A percentile compares a stretch with the other conserved stretches of the same genome.
Evolutionary conservation across 2,888 invertebrate genomes (phyloP).

Genomic region (Teinopalpus imperialis): DNA sequence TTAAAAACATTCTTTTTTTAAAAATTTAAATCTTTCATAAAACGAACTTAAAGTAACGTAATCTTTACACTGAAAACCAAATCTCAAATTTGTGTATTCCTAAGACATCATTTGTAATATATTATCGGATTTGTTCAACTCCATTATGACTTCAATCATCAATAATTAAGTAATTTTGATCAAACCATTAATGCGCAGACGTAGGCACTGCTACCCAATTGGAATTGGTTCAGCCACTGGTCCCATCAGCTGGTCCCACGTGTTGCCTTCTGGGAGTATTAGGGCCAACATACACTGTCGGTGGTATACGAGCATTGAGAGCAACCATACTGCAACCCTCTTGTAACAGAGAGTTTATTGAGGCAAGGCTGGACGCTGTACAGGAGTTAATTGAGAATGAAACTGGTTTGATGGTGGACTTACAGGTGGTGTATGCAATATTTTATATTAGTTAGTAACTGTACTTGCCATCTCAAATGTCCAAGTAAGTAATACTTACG

Average conservation of each 20-base stretch:
- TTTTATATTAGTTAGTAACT: no score
- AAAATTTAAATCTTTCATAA: no score
- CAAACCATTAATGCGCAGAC: slow-evolving; percentile 86
- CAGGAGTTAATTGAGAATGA: slow-evolving; percentile 88
- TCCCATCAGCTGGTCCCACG: slow-evolving; percentile 65
- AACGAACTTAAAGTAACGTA: no score
- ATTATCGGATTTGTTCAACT: no score
- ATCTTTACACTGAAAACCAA: no score
- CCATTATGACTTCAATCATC: no score
- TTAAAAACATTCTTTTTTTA: no score
- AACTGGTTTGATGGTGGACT: slow-evolving; percentile 81
- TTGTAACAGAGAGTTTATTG: slow-evolving; percentile 84
- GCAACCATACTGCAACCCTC: slow-evolving; percentile 92
- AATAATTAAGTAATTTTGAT: no score
- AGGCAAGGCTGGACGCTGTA: slow-evolving; percentile 87
- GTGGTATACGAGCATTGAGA: slow-evolving; percentile 90
- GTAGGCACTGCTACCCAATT: slow-evolving; percentile 90
- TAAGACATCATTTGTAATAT: no score
- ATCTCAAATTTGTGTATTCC: no score
- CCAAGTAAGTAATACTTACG: no score
- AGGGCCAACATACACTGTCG: slow-evolving; percentile 71
- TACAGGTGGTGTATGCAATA: slow-evolving; percentile 76
- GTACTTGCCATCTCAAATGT: no score
- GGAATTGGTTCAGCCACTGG: slow-evolving; percentile 84
- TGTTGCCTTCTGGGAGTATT: slow-evolving; percentile 70